phyloP scores from a whole-genome alignment of 2,888 invertebrate genomes.

The Sialis lutaria region DNA sequence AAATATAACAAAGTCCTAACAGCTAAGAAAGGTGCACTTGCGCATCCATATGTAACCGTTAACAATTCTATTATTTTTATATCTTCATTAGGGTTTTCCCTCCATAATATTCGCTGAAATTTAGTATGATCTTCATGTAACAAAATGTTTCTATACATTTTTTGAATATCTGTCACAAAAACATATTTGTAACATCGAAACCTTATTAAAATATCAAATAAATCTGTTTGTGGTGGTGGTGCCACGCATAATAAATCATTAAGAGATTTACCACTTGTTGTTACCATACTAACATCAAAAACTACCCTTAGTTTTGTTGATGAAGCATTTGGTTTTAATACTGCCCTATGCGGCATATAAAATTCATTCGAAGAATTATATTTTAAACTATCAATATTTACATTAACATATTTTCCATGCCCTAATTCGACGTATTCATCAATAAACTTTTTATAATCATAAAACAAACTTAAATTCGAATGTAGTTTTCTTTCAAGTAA shows the following conservation, averaged over 20 bases:
- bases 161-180: conserved; percentile 13
- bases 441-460: too few species aligned
- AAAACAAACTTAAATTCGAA: too few species aligned
- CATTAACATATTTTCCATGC: too few species aligned
- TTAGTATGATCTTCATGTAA: neutral
- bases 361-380: too few species aligned
- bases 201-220: conserved; percentile 11
- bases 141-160: conserved; percentile 15
- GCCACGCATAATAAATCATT: conserved; percentile 13
- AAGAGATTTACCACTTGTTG: conserved; percentile 8
- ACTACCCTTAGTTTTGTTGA: conserved; percentile 10
- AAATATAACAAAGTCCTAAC: conserved; percentile 3
- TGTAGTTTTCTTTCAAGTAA: too few species aligned
- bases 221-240: conserved; percentile 11
- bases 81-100: neutral
- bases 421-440: too few species aligned
- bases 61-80: neutral
- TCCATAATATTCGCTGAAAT: neutral
- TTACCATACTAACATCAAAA: conserved; percentile 9
- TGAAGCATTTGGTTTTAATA: conserved; percentile 6
- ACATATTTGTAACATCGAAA: conserved; percentile 12
- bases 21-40: conserved; percentile 10
- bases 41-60: conserved; percentile 9
- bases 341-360: conserved; percentile 9
- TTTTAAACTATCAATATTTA: too few species aligned